Base-by-base conservation (phyloP, 2,888 invertebrate species). In the Petrolisthes cinctipes region DNA sequence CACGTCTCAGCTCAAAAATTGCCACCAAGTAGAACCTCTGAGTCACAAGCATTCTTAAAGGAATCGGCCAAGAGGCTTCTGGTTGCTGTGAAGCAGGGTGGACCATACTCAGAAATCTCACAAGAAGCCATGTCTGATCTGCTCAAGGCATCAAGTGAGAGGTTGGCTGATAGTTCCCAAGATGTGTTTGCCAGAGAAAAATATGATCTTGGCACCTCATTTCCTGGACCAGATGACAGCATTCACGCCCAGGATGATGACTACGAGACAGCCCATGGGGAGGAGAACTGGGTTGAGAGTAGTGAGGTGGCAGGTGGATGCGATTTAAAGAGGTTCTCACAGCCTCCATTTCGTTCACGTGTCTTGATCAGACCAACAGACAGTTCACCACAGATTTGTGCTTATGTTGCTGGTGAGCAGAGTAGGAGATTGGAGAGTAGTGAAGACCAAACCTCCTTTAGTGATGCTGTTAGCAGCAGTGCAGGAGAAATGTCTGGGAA, bases 111-210 rank as follows among this genome's bases (percentile, higher is more conserved):
- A 11, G 87, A 84, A 37, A 80, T 81, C 17, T 88, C 87, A 57
- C 87, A 88, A 84, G 84, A 79, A 17, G 87, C 87, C 14, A 80
- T 88, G 37, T 81, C 76, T 51, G 66, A 84, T 53, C 73, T 88
- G 4, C 81, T 88, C 37, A 80, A 84, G 71, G 87, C 87, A 20
- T 88, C 87, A 14, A 80, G 81, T 11, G 68, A 84, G 14, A 71
- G 75, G 9, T 68, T 85, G 4, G 75, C 85, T 23, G 79, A 56
- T 53, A 80, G 68, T 79, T 51, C 85, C 9, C 61, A 66, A 51
- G 61, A 75, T 57, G 57, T 73, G 73, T 23, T 61, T 14, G 83
- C 54, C n/a, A 37, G 56, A 6, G 57, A 23, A 54, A 57, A 11
- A 57, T 23, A 66, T 2, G 14, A 17, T 3, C 7, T 37, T 56